Base-by-base conservation (phyloP, 2,888 invertebrate species). In the Ormyrus thymus region DNA sequence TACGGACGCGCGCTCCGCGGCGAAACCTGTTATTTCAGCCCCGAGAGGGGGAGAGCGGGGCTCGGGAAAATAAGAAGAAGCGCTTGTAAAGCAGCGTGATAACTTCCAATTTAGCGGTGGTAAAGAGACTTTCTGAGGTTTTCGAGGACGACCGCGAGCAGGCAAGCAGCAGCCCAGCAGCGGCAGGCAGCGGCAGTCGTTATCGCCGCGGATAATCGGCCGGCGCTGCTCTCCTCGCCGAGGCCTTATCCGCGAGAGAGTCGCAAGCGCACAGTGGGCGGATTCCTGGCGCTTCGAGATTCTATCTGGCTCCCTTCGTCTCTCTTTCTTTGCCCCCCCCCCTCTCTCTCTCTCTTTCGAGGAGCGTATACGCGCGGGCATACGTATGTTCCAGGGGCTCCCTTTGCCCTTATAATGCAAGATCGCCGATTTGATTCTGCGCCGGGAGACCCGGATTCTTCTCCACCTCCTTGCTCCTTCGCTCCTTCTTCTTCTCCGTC, bases 241-340 rank as follows among this genome's bases (percentile, higher is more conserved):
- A 59, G 65, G 29, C 29, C 59, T 77, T 76, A 77, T 77, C 71
- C 77, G 62, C 68, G 69, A 58, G 68, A 29, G 29, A 29, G 29
- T 71, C 76, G 76, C 64, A 29, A 29, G 71, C 62, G 69, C 69
- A 69, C 72, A 79, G 77, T 79, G 81, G 79, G 79, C 77, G 77
- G 79, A 81, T 66, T 81, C 79, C 71, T 76, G 58, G 61, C 77
- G 76, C 66, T 76, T 71, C 66, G 43, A 72, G 81, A 81, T 81
- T 74, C 58, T 74, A 81, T 81, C 81, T 78, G n/a, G 29, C 46
- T 55, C 15, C 51, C 59, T 55, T 56, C 6, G 13, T 11, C 15
- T 64, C 64, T 65, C 29, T 29, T 29, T 29, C 29, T 29, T 29
- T 29, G 4, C 29, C 43, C 55, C 15, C 15, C 61, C 56, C 13